Base-by-base conservation (phyloP, 2,888 invertebrate genomes). In the Drosophila cyrtoloma region DNA sequence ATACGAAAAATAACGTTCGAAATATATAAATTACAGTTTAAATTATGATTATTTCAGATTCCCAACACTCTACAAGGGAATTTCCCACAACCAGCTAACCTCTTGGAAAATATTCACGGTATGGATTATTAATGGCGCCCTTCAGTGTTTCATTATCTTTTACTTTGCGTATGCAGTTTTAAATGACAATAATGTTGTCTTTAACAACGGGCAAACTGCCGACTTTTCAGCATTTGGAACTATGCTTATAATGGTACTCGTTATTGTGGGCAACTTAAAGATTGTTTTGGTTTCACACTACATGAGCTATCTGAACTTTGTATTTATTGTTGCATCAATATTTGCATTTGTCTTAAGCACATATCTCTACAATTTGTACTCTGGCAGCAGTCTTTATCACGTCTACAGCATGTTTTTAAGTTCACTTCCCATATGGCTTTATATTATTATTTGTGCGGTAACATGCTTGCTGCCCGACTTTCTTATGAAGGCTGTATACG, bases 21-120 rank as follows among this genome's bases (percentile, higher is more conserved):
- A 39, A 14, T 39, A 28, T 7, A 6, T n/a, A 26, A 35, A 16
- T 19, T 16, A 35, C 6, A 37, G 37, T 39, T 37, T 10, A 3
- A 14, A 12, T 14, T 39, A 14, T 42, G 5, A 2, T 30, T 12
- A 22, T 95, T 56, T 94, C 82, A 94, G 95, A 16, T 94, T 95
- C 74, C 97, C 97, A 1, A 93, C 94, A 5, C 92, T 97, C 3
- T 97, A 97, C 92, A 94, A 94, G 84, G 94, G 94, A 47, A 95
- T 95, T 71, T 92, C 91, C 0, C 94, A 93, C 73, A 97, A 97
- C 93, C 93, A 94, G 55, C 93, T 95, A 37, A 94, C 97, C 92
- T 94, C 95, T 0, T 94, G 94, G 94, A 78, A 85, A 2, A 93
- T 95, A 65, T 97, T 97, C 91, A 42, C 94, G 0, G 92, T 93